Conservation (phyloP, 2,888 invertebrate species). For the Dichetophora obliterata region DNA sequence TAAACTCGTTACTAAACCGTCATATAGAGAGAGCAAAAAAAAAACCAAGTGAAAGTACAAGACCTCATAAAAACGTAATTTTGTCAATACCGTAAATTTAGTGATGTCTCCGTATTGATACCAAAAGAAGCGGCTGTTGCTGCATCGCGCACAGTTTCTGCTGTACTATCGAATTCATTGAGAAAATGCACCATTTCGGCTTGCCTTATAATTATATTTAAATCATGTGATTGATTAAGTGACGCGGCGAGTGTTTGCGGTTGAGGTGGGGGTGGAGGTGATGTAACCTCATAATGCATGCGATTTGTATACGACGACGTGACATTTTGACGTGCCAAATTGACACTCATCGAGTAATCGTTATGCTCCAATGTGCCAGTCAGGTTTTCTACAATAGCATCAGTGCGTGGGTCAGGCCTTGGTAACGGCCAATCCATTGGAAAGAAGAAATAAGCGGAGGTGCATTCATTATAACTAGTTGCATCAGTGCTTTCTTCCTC, state of each 20-base stretch:
- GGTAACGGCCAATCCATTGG: background rate
- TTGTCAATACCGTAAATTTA: constrained; percentile 17
- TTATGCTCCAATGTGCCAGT: background rate
- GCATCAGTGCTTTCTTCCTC: background rate
- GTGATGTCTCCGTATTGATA: background rate
- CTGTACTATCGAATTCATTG: constrained; percentile 2
- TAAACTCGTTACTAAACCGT: constrained; percentile 30
- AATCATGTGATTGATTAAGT: background rate
- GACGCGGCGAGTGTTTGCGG: background rate
- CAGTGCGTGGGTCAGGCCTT: background rate
- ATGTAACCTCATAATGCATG: background rate
- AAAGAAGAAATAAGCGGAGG: constrained; percentile 16
- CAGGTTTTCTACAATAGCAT: too few relatives aligned
- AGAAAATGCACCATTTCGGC: background rate
- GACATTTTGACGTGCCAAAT: constrained; percentile 46
- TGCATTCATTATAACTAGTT: background rate
- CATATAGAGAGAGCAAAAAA: background rate
- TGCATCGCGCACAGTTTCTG: background rate
- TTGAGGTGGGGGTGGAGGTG: background rate
- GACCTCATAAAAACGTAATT: too few relatives aligned
- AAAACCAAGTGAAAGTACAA: background rate
- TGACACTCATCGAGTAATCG: constrained; percentile 36
- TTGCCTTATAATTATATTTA: background rate
- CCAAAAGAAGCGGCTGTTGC: background rate
- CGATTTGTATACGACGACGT: constrained; percentile 19